Base-by-base conservation (phyloP, 2,888 invertebrate species). In the Hypena proboscidalis region DNA sequence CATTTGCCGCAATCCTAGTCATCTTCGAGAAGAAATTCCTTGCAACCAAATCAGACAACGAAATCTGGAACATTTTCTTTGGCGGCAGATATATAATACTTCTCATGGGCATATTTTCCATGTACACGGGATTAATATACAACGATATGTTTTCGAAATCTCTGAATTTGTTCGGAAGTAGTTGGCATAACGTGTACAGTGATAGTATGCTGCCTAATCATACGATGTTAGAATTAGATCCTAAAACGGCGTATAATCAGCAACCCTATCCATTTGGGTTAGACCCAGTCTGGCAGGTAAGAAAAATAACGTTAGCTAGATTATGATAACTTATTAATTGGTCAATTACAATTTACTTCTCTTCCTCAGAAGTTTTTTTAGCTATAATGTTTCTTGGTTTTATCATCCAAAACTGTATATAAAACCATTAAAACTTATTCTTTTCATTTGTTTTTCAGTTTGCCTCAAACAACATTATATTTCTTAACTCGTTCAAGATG, bases 61-160 rank as follows among this genome's bases (percentile, higher is more conserved):
- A 98, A 95, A 99, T 99, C 67, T 98, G 98, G 97, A 97, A 97
- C 83, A 99, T 98, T 35, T 98, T 99, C 92, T 99, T 99, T 85
- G 97, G 97, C 49, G 99, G 99, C 37, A 96, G 99, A 27, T 99
- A 99, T 88, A 97, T 99, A 49, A 97, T 99, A 33, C 93, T 99
- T 23, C 92, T 99, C 63, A 99, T 99, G 99, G 99, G 99, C 3
- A 83, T 95, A 8, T 99, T 99, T 88, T 99, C 99, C 0, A 97
- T 99, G 92, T 99, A 99, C 90, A 99, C 99, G 13, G 99, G 99
- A 0, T 65, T 99, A 3, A 96, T 99, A 48, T 99, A 99, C 86
- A 99, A 99, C 83, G 99, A 99, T 75, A 92, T 97, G 14, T 99
- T 99, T 90, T 98, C 99, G 2, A 99, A 98, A 78, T 97, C 98